Percentiles rank a stretch among this genome's conserved stretches.
phyloP scores from a whole-genome alignment of 2,797 vertebrate species.

The Spinus pinus region DNA sequence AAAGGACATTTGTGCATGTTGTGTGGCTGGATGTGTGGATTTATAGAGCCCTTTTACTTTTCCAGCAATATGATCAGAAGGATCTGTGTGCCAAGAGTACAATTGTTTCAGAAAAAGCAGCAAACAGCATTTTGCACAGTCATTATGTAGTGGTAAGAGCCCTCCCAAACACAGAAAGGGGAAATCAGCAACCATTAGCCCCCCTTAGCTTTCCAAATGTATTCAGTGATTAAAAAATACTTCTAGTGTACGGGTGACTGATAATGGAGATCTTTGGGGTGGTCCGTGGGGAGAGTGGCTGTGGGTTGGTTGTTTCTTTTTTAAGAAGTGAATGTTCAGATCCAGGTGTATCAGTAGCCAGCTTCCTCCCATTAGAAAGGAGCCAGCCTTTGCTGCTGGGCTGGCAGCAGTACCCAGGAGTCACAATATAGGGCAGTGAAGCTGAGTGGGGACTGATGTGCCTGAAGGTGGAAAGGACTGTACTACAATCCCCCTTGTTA shows the following conservation, averaged over 20 bases:
- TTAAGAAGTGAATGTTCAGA: background rate
- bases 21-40: background rate
- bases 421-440: background rate
- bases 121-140: background rate
- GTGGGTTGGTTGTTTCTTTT: background rate
- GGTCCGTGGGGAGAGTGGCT: accelerated
- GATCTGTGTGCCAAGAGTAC: background rate
- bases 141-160: background rate
- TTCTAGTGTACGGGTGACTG: background rate
- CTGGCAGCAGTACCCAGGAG: background rate
- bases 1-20: background rate
- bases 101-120: background rate
- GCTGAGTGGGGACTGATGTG: background rate
- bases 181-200: background rate
- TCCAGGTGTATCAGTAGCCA: background rate
- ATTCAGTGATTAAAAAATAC: background rate
- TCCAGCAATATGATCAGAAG: background rate
- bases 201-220: background rate
- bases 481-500: background rate
- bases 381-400: background rate
- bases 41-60: background rate
- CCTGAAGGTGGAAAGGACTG: background rate
- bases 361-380: background rate
- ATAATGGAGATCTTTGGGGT: background rate
- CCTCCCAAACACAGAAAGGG: background rate